These are phyloP conservation scores for Hirundichthys speculiger DNA, from an alignment of 2,113 vertebrate species.

Conservation along the genomic window DNA sequence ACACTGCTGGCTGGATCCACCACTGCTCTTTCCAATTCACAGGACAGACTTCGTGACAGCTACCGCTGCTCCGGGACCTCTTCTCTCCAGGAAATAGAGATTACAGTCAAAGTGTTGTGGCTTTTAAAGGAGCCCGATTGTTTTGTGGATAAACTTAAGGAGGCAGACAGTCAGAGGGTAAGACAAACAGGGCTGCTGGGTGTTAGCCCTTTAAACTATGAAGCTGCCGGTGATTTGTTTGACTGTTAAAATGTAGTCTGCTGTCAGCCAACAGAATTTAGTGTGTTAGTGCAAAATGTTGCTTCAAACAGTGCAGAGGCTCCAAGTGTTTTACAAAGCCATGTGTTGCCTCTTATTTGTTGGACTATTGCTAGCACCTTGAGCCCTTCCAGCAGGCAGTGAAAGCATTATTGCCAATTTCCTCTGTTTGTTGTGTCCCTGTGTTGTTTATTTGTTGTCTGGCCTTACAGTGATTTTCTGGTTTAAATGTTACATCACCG, in stretches of 20 bases:
- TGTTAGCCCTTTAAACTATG: slow-evolving; percentile 12
- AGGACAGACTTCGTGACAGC: slow-evolving; percentile 31
- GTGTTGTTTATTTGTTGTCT: slow-evolving; percentile 22
- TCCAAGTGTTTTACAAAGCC: background rate
- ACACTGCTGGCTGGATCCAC: slow-evolving; percentile 7
- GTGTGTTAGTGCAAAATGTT: slow-evolving; percentile 4
- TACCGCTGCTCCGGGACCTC: slow-evolving; percentile 38
- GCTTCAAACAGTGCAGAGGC: background rate
- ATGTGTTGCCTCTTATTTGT: background rate
- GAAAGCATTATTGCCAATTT: background rate
- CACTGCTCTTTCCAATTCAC: slow-evolving; percentile 22
- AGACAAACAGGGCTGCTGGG: slow-evolving; percentile 15
- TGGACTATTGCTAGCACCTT: slow-evolving; percentile 8
- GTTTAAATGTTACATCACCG: slow-evolving; percentile 57
- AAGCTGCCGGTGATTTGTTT: slow-evolving; percentile 22
- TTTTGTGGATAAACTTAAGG: slow-evolving; percentile 35
- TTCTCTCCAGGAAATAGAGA: slow-evolving; percentile 23
- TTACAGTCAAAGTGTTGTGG: slow-evolving; percentile 20
- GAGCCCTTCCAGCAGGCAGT: slow-evolving; percentile 17
- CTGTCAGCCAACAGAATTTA: background rate
- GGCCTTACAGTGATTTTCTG: background rate
- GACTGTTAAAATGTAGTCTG: slow-evolving; percentile 1
- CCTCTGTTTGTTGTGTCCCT: slow-evolving; percentile 13
- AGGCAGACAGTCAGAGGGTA: slow-evolving; percentile 26
- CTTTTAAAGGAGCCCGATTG: slow-evolving; percentile 31